Evolutionary conservation across 2,797 vertebrate species (phyloP), one percentile per base, ranked within the genome.

Genomic region (Craterocephalus amniculus): DNA sequence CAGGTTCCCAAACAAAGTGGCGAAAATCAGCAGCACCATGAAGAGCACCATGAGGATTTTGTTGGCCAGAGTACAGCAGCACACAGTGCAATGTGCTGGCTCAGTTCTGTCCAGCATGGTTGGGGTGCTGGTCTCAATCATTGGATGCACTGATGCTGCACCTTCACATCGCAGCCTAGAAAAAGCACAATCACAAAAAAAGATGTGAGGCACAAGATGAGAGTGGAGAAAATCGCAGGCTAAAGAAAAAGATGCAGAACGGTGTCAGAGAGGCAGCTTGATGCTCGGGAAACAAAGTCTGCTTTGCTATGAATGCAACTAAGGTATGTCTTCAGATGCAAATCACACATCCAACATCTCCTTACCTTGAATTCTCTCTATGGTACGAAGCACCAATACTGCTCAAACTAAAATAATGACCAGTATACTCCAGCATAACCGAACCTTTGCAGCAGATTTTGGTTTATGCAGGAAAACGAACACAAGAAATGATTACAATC

Each of bases 1-100:
- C 9, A 88, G 32, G 83, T 95, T 95, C 49, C 94, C 95, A 11
- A 94, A 85, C 74, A 95, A 58, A 65, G 91, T 95, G 73, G 92
- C 93, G 6, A 93, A 48, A 48, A 92, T 83, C 52, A 96, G 78
- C 20, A 90, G 78, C 64, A 94, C 81, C 95, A 95, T 94, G 74
- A 96, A 95, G 57, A 92, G 61, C 62, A 95, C 83, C 84, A 92
- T 91, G 38, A 94, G 59, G 65, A 95, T 84, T 63, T 89, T 93
- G 84, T 83, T 92, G 67, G 78, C 55, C 52, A 79, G 69, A 13
- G 94, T 90, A 43, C 94, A 94, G 90, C 94, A 95, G 83, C 93
- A 95, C 78, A 91, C 71, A 45, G 83, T 92, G 87, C 94, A 94
- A 82, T 63, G 88, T 0, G 83, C 76, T 59, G 84, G 57, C 5